Base-by-base conservation (phyloP, 1,140 invertebrate species). In the Trypoxylus dichotomus region DNA sequence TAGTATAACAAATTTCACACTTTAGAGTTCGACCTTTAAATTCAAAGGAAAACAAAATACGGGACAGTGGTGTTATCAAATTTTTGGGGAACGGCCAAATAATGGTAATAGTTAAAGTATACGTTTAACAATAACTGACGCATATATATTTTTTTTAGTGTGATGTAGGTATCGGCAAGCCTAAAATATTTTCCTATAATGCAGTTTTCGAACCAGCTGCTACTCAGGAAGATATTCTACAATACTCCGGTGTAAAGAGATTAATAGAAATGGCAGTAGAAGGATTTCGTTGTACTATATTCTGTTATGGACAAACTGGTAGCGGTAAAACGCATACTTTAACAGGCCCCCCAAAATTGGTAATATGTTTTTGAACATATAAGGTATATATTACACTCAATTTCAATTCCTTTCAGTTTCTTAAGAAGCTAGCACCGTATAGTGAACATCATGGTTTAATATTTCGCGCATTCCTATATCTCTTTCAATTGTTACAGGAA, bases 221-320 rank as follows among this genome's bases (percentile, higher is more conserved):
- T 0, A 93, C 92, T 0, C 96, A 97, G 86, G 90, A 91, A 80
- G 94, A 94, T 82, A 90, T 96, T 54, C 86, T 96, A 37, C 92
- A 95, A 85, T 94, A 94, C 87, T 95, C 92, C 2, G 95, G 95
- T 0, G 90, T 97, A 42, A 94, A 94, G 83, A 90, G 93, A 37
- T 91, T 98, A 11, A 92, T 97, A 76, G 95, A 97, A 83, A 97
- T 97, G 95, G 94, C 95, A 11, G 90, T 97, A 3, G 95, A 96
- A 82, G 96, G 96, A 0, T 98, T 97, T 86, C 95, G 95, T 79
- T 95, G 95, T 79, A 99, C 97, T 2, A 92, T 92, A 10, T 95
- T 97, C 85, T 98, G 97, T 83, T 99, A 99, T 87, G 97, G 97
- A 58, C 97, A 99, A 87, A 99, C 97, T 0, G 97, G 97, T 24